Evolutionary conservation across 2,797 vertebrate species (phyloP).

Genomic region (Esox lucius): DNA sequence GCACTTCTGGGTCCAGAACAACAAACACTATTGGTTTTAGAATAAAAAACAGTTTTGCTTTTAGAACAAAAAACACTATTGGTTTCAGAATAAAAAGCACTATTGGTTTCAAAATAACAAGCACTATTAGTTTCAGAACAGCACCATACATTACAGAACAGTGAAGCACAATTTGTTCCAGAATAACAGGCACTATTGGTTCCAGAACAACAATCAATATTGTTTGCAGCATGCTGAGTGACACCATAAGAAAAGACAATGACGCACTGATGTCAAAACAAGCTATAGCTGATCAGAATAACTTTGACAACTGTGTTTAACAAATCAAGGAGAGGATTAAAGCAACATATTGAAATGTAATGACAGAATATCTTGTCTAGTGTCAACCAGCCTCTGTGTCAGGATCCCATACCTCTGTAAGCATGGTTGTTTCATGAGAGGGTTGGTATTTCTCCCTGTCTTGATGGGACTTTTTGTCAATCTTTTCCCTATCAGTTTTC

Average conservation of each 20-base stretch:
- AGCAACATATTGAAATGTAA: constrained; percentile 42
- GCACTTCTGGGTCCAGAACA: constrained; percentile 3
- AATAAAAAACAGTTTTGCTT: too few species aligned
- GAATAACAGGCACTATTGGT: background rate
- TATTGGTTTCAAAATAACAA: too few species aligned
- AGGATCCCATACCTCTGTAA: constrained; percentile 81
- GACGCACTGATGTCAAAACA: background rate
- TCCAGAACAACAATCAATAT: background rate
- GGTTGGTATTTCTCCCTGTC: constrained; percentile 93
- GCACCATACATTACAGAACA: too few species aligned
- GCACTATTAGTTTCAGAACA: too few species aligned
- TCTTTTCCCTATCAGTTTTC: constrained; percentile 94
- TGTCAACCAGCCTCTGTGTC: background rate
- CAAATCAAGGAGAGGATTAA: background rate
- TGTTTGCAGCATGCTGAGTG: background rate
- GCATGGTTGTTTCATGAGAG: constrained; percentile 87
- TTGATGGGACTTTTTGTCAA: constrained; percentile 85
- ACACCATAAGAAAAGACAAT: background rate
- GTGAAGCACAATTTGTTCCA: too few species aligned
- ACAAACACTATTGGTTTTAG: background rate
- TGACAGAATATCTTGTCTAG: background rate
- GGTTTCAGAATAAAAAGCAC: too few species aligned
- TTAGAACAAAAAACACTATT: too few species aligned
- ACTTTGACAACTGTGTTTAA: background rate
- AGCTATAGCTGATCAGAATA: background rate